A percentile compares a stretch with the other conserved stretches of the same genome.
These are phyloP conservation scores for Onchidella celtica DNA, from an alignment of 2,888 invertebrate genomes.

Conservation along the genomic window DNA sequence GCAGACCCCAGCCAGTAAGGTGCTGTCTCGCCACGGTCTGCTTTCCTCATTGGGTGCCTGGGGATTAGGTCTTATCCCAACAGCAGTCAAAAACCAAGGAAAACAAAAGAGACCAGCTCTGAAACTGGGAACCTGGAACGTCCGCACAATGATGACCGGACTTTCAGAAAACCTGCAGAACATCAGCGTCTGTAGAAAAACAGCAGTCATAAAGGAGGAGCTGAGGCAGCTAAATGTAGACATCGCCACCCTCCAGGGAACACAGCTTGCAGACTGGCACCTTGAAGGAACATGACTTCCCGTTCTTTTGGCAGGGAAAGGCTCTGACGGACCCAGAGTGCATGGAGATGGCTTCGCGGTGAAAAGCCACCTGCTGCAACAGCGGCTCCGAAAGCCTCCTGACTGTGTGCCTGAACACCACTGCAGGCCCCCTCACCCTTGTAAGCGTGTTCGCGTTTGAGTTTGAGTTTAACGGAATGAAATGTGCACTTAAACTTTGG, in stretches of 20 bases:
- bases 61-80: not conserved
- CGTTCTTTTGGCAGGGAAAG: not conserved
- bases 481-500: no score
- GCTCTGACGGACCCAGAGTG: not conserved
- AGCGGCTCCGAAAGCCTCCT: not conserved
- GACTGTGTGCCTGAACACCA: not conserved
- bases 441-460: not conserved
- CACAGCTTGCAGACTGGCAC: not conserved
- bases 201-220: not conserved
- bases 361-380: not conserved
- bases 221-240: not conserved
- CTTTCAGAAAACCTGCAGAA: not conserved
- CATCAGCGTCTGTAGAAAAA: not conserved
- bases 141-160: not conserved
- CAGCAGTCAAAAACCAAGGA: not conserved
- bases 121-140: not conserved
- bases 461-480: no score
- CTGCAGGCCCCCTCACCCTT: not conserved
- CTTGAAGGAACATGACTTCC: not conserved
- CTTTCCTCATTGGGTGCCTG: not conserved
- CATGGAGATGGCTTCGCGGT: not conserved
- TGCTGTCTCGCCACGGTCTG: conserved; percentile 2
- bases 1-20: conserved; percentile 17
- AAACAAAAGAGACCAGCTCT: not conserved
- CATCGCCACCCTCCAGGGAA: not conserved